Percentiles rank a stretch among this genome's conserved stretches.
phyloP scores from a whole-genome alignment of 2,113 vertebrate genomes.

The Ovis canadensis region DNA sequence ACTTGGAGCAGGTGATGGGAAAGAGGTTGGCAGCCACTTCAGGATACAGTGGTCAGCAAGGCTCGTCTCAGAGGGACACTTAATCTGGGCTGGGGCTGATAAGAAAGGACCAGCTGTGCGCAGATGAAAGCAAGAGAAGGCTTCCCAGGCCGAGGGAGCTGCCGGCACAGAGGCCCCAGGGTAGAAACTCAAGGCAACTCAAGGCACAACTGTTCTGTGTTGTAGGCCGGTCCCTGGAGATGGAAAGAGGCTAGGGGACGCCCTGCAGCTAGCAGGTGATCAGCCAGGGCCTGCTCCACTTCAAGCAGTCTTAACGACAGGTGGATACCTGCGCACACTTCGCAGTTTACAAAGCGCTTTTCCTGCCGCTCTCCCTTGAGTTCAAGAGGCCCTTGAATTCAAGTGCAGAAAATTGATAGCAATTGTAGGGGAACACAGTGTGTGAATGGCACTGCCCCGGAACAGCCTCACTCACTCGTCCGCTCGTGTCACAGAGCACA shows the following conservation, averaged over 20 bases:
- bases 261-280: neutral
- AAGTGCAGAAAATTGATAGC: slow-evolving; percentile 27
- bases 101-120: neutral
- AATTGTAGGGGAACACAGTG: neutral
- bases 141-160: neutral
- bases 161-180: neutral
- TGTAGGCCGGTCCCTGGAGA: neutral
- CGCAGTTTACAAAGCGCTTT: neutral
- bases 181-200: neutral
- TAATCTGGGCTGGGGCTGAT: neutral
- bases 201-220: rapidly evolving
- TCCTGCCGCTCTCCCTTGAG: neutral
- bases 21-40: neutral
- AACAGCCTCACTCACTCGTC: neutral
- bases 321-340: neutral
- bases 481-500: neutral
- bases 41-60: neutral
- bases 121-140: neutral
- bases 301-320: neutral
- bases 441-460: neutral
- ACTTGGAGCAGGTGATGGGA: neutral
- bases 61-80: neutral
- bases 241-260: neutral
- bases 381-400: slow-evolving; percentile 63
- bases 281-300: neutral